A percentile compares a stretch with the other conserved stretches of the same genome.
These are phyloP conservation scores for Ceyx melanurus DNA, from an alignment of 2,113 vertebrate genomes.

Conservation along the genomic window DNA sequence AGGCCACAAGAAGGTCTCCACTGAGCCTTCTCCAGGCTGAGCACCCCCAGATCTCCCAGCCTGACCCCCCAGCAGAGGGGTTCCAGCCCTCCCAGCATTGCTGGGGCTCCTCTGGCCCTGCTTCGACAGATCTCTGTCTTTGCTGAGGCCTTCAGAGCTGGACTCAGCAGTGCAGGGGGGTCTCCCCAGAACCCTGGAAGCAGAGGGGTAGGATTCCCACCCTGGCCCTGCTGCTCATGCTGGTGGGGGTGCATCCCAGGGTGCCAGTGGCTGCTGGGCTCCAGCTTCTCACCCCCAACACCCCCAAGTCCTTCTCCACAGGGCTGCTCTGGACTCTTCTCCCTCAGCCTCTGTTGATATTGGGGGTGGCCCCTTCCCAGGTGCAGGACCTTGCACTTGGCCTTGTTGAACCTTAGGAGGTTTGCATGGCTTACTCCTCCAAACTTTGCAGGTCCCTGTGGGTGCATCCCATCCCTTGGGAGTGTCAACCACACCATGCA, in stretches of 20 bases:
- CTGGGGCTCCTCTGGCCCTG: rapidly evolving
- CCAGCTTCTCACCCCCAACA: too few relatives aligned
- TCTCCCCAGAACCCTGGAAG: neutral
- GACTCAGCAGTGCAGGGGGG: rapidly evolving
- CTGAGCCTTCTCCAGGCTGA: neutral
- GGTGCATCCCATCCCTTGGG: neutral
- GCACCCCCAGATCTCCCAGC: neutral
- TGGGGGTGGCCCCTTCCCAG: too few relatives aligned
- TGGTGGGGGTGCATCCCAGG: too few relatives aligned
- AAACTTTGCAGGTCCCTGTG: neutral
- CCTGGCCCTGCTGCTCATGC: too few relatives aligned
- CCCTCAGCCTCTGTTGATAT: neutral
- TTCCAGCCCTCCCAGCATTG: rapidly evolving
- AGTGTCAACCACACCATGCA: neutral
- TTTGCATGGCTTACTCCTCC: rapidly evolving
- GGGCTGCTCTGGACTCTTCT: too few relatives aligned
- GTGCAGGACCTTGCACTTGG: neutral
- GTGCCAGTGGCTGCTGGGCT: too few relatives aligned
- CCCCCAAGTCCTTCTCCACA: too few relatives aligned
- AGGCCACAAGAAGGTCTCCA: neutral
- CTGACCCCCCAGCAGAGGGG: neutral
- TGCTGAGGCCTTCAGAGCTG: neutral
- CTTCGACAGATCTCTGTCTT: neutral
- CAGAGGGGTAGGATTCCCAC: too few relatives aligned
- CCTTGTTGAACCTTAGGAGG: neutral